These are phyloP conservation scores for Morinoia aosen DNA, from an alignment of 2,888 invertebrate genomes.

Conservation along the genomic window DNA sequence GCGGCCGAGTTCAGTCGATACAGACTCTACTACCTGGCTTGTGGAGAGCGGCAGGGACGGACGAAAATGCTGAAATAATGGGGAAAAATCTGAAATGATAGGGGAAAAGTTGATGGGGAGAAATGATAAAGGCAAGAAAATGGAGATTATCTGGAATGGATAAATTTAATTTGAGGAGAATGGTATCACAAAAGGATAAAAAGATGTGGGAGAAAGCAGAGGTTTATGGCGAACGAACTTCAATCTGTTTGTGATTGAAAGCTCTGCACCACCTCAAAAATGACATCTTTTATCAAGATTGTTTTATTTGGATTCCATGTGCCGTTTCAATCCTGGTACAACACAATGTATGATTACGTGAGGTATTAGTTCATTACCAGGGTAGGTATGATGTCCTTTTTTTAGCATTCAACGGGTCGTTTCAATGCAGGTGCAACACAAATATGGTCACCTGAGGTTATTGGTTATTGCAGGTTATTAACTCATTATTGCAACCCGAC, in stretches of 20 bases:
- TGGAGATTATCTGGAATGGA: background rate
- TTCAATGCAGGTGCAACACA: too few relatives aligned
- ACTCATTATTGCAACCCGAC: too few relatives aligned
- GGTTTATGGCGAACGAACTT: too few relatives aligned
- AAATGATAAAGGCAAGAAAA: background rate
- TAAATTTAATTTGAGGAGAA: background rate
- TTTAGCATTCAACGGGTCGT: too few relatives aligned
- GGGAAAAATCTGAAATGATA: background rate
- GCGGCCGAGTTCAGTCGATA: background rate
- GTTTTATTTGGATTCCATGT: too few relatives aligned
- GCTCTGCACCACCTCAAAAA: too few relatives aligned
- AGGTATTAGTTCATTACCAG: too few relatives aligned
- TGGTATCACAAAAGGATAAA: background rate
- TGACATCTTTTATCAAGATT: too few relatives aligned
- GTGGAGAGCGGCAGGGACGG: background rate
- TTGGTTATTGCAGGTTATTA: background rate
- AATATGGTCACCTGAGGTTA: background rate
- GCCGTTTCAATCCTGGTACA: too few relatives aligned
- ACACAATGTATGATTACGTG: too few relatives aligned
- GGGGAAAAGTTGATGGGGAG: background rate
- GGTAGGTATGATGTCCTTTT: too few relatives aligned
- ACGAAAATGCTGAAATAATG: background rate
- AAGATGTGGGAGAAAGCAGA: background rate
- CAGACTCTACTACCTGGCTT: background rate
- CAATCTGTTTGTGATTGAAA: too few relatives aligned